These are phyloP conservation scores for Taenaris catops DNA, from an alignment of 2,888 invertebrate genomes.

Conservation along the genomic window DNA sequence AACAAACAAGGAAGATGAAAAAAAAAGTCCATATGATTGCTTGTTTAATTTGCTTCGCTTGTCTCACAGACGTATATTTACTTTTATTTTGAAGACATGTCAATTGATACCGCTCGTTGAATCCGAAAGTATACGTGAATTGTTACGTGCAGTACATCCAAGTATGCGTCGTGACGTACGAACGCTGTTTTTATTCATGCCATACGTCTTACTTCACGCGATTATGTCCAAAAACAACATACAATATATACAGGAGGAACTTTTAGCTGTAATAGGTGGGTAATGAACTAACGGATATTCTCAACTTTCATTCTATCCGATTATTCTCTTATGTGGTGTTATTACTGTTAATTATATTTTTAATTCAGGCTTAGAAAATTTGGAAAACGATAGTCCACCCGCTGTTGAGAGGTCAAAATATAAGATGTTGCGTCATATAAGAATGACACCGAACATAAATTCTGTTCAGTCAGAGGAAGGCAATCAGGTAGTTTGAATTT, in stretches of 20 bases:
- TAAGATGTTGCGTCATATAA: constrained; percentile 58
- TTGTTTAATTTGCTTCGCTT: too few relatives aligned
- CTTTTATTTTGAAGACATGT: too few relatives aligned
- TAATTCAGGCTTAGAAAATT: constrained; percentile 52
- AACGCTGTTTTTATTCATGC: constrained; percentile 86
- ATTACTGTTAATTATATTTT: too few relatives aligned
- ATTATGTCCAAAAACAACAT: constrained; percentile 73
- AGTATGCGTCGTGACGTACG: constrained; percentile 87
- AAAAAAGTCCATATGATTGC: too few relatives aligned
- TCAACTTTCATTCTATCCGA: background rate
- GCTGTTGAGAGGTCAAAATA: constrained; percentile 45
- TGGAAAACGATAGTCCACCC: constrained; percentile 39
- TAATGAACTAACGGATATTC: too few relatives aligned
- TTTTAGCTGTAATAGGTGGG: constrained; percentile 64
- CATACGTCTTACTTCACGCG: constrained; percentile 85
- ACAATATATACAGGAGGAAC: constrained; percentile 62
- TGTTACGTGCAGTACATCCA: constrained; percentile 85
- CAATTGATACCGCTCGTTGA: constrained; percentile 83
- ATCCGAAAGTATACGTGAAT: constrained; percentile 77
- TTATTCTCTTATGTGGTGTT: constrained; percentile 8
- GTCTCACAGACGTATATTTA: too few relatives aligned
- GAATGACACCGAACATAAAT: constrained; percentile 62
- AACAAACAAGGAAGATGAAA: too few relatives aligned
- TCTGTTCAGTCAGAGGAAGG: constrained; percentile 65
- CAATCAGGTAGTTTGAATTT: constrained; percentile 53